Percentiles rank a stretch among this genome's conserved stretches.
phyloP scores from a whole-genome alignment of 2,113 vertebrate species.

The Trachemys scripta region DNA sequence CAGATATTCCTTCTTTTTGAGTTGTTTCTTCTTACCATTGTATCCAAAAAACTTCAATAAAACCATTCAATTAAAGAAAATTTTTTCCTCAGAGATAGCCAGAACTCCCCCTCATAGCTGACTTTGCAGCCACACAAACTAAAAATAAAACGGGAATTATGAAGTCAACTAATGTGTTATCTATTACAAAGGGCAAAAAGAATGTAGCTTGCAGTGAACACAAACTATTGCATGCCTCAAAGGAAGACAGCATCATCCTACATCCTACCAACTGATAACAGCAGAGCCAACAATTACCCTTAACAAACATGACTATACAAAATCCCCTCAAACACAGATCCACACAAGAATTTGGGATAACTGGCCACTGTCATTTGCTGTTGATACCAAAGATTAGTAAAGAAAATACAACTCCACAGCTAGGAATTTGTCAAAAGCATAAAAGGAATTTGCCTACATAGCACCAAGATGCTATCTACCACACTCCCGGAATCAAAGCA shows the following conservation, averaged over 20 bases:
- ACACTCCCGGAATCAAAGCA: background rate
- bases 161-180: background rate
- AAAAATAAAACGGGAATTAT: conserved; percentile 60
- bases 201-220: conserved; percentile 11
- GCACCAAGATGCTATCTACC: background rate
- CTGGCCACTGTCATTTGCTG: background rate
- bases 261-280: fast-evolving
- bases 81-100: conserved; percentile 30
- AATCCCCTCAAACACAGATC: fast-evolving
- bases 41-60: background rate
- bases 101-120: conserved; percentile 13
- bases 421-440: background rate
- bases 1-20: background rate
- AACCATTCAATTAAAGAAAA: conserved; percentile 7
- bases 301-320: background rate
- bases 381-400: background rate
- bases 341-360: background rate
- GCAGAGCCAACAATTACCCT: background rate
- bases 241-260: background rate
- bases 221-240: background rate
- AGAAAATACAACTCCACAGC: background rate
- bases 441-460: conserved; percentile 8
- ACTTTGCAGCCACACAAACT: conserved; percentile 24
- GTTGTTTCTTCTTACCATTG: background rate
- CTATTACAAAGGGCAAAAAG: conserved; percentile 45